Conservation (phyloP, 2,113 vertebrate species). For the Prunella himalayana region DNA sequence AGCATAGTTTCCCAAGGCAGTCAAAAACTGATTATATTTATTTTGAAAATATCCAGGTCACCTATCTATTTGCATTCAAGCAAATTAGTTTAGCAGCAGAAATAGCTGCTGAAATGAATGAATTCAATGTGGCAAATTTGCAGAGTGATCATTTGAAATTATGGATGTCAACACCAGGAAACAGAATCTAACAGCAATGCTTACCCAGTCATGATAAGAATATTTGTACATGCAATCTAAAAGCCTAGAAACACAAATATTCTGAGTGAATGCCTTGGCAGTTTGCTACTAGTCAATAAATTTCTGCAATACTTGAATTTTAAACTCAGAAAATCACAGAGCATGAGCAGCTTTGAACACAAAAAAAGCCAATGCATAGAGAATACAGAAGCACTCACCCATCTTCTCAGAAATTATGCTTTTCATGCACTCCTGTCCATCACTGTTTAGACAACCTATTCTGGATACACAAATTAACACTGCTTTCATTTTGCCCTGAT, state of each 20-base stretch:
- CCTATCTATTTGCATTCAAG: background rate
- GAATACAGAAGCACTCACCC: background rate
- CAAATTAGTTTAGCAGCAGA: background rate
- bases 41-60: background rate
- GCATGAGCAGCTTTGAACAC: background rate
- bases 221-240: background rate
- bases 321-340: background rate
- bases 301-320: background rate
- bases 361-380: background rate
- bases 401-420: background rate
- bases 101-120: background rate
- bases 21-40: background rate
- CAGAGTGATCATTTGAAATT: background rate
- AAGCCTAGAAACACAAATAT: conserved; percentile 2
- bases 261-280: background rate
- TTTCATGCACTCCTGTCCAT: background rate
- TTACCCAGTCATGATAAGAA: background rate
- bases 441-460: background rate
- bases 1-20: background rate
- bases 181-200: background rate
- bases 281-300: background rate
- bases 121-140: background rate
- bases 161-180: background rate
- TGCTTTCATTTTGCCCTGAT: background rate
- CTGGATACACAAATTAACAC: background rate